Conservation (phyloP, 1,140 invertebrate species). For the Venturia canescens region DNA sequence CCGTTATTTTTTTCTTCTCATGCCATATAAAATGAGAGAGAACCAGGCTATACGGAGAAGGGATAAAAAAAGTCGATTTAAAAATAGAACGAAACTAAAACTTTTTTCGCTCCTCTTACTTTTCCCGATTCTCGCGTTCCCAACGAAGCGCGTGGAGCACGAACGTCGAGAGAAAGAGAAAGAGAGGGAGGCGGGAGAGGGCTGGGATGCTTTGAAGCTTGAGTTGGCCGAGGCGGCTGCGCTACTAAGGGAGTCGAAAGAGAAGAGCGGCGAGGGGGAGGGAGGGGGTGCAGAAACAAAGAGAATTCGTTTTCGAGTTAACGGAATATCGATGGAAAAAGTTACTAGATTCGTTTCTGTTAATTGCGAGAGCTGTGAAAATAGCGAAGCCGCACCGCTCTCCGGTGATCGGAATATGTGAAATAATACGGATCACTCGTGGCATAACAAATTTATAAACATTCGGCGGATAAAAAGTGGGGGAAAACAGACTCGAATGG, state of each 20-base stretch:
- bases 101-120: constrained; percentile 1
- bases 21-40: constrained; percentile 3
- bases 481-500: too few species aligned
- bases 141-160: constrained; percentile 10
- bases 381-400: background rate
- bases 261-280: too few species aligned
- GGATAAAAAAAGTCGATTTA: constrained; percentile 34
- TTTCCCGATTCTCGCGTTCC: constrained; percentile 9
- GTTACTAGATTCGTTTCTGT: constrained; percentile 41
- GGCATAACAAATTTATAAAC: background rate
- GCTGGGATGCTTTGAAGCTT: constrained; percentile 4
- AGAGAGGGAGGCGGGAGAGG: background rate
- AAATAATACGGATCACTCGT: background rate
- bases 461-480: background rate
- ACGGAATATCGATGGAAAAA: constrained; percentile 46
- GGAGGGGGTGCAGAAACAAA: constrained; percentile 21
- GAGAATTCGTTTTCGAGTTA: constrained; percentile 33
- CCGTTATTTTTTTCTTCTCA: background rate
- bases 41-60: background rate
- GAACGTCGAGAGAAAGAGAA: background rate
- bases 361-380: constrained; percentile 35
- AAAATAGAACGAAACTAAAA: constrained; percentile 28
- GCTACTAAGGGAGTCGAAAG: background rate
- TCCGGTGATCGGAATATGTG: background rate
- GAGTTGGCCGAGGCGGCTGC: background rate